Evolutionary conservation across 1,140 invertebrate genomes (phyloP).

Genomic region (Sinella curviseta): DNA sequence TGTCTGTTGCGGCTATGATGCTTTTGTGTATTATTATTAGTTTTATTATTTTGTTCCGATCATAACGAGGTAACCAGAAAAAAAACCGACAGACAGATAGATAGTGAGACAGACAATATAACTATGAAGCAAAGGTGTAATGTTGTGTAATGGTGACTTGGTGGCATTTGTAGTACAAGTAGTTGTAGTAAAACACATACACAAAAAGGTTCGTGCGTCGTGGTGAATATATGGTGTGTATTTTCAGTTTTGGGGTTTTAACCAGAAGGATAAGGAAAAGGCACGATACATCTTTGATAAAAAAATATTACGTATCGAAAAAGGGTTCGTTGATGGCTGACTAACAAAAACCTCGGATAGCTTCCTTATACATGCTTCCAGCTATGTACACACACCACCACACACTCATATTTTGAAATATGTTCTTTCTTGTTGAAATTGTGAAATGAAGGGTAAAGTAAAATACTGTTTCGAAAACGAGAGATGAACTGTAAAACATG

Average conservation of each 20-base stretch:
- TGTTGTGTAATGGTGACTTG: too few species aligned
- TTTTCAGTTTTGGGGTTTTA: neutral
- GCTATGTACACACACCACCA: neutral
- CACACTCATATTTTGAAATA: neutral
- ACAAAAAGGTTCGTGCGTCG: too few species aligned
- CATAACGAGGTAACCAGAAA: slow-evolving; percentile 15
- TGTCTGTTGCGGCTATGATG: neutral
- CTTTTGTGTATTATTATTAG: slow-evolving; percentile 15
- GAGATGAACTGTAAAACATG: slow-evolving; percentile 23
- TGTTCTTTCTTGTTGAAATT: slow-evolving; percentile 14
- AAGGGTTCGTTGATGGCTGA: neutral
- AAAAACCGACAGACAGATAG: neutral
- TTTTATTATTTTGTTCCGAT: slow-evolving; percentile 22
- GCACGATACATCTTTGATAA: neutral
- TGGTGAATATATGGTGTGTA: too few species aligned
- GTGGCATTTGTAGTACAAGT: too few species aligned
- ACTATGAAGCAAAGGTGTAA: too few species aligned
- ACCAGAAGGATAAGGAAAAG: neutral
- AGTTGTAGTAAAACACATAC: too few species aligned
- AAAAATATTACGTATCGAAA: neutral
- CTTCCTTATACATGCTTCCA: neutral
- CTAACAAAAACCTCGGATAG: neutral
- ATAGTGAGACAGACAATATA: too few species aligned
- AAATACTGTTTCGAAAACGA: slow-evolving; percentile 26
- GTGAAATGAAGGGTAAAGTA: slow-evolving; percentile 23